These are phyloP conservation scores for Pollimyrus isidori DNA, from an alignment of 2,113 vertebrate genomes.

Conservation along the genomic window DNA sequence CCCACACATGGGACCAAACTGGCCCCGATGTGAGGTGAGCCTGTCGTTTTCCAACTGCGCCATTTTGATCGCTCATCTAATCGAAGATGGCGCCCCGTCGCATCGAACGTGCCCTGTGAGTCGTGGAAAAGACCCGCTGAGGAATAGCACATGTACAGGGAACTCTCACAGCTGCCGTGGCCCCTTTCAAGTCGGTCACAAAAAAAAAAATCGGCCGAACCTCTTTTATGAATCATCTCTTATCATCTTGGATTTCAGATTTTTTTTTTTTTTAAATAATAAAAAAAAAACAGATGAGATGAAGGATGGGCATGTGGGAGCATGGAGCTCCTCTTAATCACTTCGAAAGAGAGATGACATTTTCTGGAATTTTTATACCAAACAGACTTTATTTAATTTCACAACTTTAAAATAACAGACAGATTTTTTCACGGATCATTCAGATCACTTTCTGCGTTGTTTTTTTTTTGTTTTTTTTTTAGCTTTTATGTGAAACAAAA, in stretches of 20 bases:
- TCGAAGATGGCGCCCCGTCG: neutral
- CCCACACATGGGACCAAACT: neutral
- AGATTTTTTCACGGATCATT: slow-evolving; percentile 25
- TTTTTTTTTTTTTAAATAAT: neutral
- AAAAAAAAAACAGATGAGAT: neutral
- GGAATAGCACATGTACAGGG: neutral
- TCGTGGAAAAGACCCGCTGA: neutral
- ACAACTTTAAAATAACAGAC: slow-evolving; percentile 53
- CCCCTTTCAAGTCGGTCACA: neutral
- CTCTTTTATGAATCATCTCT: neutral
- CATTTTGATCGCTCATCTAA: neutral
- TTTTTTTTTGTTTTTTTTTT: slow-evolving; percentile 51
- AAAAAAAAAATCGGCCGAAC: neutral
- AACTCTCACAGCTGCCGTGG: neutral
- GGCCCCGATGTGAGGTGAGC: neutral
- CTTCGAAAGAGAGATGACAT: neutral
- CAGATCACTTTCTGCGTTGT: slow-evolving; percentile 53
- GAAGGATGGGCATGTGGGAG: neutral
- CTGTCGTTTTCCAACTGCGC: neutral
- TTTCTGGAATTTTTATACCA: neutral
- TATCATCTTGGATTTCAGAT: neutral
- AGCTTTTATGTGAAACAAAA: slow-evolving; percentile 38
- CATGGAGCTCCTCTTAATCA: neutral
- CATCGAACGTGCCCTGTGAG: neutral
- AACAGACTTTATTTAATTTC: slow-evolving; percentile 24